Evolutionary conservation across 2,113 vertebrate species (phyloP).

Genomic region (Carassius auratus): DNA sequence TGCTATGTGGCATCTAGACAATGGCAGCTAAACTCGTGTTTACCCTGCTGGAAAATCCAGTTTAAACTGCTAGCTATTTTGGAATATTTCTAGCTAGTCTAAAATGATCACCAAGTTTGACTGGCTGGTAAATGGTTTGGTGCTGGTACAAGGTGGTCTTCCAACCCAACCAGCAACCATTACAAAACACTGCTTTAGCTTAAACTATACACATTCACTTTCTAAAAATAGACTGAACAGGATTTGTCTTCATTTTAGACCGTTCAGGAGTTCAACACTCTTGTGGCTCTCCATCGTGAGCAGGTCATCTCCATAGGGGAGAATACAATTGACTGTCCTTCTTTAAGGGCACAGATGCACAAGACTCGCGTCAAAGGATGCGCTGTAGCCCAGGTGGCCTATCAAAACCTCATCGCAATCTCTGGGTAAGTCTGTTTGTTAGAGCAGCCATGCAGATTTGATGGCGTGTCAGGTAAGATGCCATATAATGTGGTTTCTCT

Average conservation of each 20-base stretch:
- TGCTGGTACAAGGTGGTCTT: neutral
- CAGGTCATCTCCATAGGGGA: constrained; percentile 96
- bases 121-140: neutral
- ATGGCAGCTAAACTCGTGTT: neutral
- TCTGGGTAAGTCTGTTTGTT: constrained; percentile 79
- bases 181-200: neutral
- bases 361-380: constrained; percentile 89
- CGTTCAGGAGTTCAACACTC: constrained; percentile 96
- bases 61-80: neutral
- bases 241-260: constrained; percentile 79
- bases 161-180: neutral
- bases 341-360: constrained; percentile 89
- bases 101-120: neutral
- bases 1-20: constrained; percentile 9
- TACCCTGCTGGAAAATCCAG: neutral
- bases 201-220: neutral
- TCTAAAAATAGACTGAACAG: constrained; percentile 19
- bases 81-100: neutral
- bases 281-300: constrained; percentile 93
- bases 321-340: constrained; percentile 84
- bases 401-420: constrained; percentile 90
- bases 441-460: constrained; percentile 17
- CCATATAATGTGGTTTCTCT: neutral
- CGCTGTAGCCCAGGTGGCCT: constrained; percentile 88
- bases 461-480: neutral